These are phyloP conservation scores for Frankliniella fusca DNA, from an alignment of 2,888 invertebrate genomes.

Conservation along the genomic window DNA sequence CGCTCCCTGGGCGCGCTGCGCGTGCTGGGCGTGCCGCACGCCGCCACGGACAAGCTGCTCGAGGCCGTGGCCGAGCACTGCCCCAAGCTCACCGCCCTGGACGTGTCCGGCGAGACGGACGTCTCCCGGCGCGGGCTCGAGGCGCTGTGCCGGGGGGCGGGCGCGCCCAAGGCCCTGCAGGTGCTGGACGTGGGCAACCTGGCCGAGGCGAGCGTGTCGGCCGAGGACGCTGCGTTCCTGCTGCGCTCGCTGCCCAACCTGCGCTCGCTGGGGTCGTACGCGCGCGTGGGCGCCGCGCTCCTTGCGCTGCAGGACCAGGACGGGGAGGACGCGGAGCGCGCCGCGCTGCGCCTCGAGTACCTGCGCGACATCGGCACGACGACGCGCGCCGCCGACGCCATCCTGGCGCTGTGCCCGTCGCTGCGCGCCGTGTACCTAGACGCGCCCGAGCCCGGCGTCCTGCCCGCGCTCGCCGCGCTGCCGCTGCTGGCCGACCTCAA, in stretches of 20 bases:
- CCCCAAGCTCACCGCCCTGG: background rate
- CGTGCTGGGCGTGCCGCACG: slow-evolving; percentile 15
- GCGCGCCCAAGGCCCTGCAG: background rate
- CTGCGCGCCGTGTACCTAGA: slow-evolving; percentile 7
- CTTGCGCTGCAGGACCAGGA: background rate
- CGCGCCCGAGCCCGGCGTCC: background rate
- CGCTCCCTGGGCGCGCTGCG: background rate
- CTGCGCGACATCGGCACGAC: slow-evolving; percentile 18
- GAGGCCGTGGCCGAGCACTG: slow-evolving; percentile 12
- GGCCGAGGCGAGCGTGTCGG: slow-evolving; percentile 8
- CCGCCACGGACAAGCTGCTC: slow-evolving; percentile 12
- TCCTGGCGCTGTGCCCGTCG: background rate
- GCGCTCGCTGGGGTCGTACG: background rate
- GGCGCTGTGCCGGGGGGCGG: background rate
- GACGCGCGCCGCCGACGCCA: background rate
- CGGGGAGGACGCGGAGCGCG: background rate
- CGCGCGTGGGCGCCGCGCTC: slow-evolving; percentile 7
- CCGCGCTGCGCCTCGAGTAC: background rate
- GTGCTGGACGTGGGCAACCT: slow-evolving; percentile 15
- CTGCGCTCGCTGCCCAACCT: slow-evolving; percentile 4
- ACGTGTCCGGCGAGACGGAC: slow-evolving; percentile 8
- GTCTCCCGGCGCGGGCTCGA: background rate
- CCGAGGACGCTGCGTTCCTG: background rate
- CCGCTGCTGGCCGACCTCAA: background rate
- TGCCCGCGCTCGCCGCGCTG: background rate